phyloP scores from a whole-genome alignment of 2,797 vertebrate species.

The Ficedula albicollis region DNA sequence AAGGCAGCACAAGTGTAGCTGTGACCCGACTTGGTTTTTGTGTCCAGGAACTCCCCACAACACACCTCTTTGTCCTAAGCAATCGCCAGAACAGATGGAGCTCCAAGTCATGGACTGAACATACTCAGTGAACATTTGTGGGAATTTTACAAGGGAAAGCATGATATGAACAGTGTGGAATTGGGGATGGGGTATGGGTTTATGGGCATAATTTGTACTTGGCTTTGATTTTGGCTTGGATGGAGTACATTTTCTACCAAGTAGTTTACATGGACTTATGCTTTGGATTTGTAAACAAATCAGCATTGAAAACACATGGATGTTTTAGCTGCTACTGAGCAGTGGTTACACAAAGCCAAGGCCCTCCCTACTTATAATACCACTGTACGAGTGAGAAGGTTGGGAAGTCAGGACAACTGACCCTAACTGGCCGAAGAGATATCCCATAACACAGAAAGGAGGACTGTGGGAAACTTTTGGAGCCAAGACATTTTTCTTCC shows the following conservation, averaged over 20 bases:
- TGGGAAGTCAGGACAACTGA: neutral
- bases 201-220: neutral
- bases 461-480: fast-evolving
- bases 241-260: neutral
- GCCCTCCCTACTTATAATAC: neutral
- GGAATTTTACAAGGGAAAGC: neutral
- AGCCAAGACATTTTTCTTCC: neutral
- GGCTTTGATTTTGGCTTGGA: neutral
- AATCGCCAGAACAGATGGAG: neutral
- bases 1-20: neutral
- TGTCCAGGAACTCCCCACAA: neutral
- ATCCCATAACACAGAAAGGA: neutral
- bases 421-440: neutral
- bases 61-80: neutral
- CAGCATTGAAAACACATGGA: neutral
- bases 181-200: neutral
- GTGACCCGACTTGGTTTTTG: neutral
- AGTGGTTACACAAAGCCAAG: neutral
- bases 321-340: neutral
- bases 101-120: neutral
- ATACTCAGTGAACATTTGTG: neutral
- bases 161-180: neutral
- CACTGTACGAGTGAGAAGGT: neutral
- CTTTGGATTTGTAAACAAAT: neutral
- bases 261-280: neutral